Conservation (phyloP, 2,888 invertebrate genomes). For the Notocelia uddmanniana region DNA sequence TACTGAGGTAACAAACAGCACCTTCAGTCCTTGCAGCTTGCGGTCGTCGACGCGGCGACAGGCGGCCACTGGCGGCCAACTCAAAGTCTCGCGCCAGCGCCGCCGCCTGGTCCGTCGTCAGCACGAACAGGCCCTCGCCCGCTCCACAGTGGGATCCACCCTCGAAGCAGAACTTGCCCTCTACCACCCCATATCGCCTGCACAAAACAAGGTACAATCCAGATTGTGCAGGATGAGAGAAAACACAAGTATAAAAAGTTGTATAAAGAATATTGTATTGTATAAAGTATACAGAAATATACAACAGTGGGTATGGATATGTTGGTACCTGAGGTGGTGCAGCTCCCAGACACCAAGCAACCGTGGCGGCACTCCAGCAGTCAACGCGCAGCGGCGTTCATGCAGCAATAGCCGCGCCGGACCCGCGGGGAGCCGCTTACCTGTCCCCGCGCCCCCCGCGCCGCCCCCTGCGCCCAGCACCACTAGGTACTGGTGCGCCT, state of each 20-base stretch:
- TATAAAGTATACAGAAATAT: too few species aligned
- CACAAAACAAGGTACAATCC: too few species aligned
- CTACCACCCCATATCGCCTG: conserved; percentile 94
- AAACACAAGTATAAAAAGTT: too few species aligned
- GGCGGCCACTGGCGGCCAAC: conserved; percentile 89
- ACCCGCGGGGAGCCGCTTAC: conserved; percentile 88
- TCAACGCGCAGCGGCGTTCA: conserved; percentile 92
- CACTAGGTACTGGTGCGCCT: conserved; percentile 70
- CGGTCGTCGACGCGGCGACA: conserved; percentile 77
- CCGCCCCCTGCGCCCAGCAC: conserved; percentile 56
- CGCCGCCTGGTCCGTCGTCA: conserved; percentile 91
- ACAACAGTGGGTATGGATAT: too few species aligned
- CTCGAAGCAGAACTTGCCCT: conserved; percentile 95
- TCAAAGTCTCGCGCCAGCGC: conserved; percentile 90
- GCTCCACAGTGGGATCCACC: conserved; percentile 95
- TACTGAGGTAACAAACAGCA: too few species aligned
- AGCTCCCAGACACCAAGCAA: conserved; percentile 90
- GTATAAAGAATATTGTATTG: too few species aligned
- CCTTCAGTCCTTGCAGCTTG: conserved; percentile 42
- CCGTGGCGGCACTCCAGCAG: conserved; percentile 92
- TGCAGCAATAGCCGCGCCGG: conserved; percentile 93
- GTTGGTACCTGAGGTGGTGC: conserved; percentile 87
- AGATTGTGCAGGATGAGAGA: too few species aligned
- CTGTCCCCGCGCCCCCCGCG: conserved; percentile 47
- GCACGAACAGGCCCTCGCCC: conserved; percentile 92